Evolutionary conservation across 2,888 invertebrate species (phyloP), one percentile per base, ranked within the genome.

Genomic region (Mechanitis mazaeus): DNA sequence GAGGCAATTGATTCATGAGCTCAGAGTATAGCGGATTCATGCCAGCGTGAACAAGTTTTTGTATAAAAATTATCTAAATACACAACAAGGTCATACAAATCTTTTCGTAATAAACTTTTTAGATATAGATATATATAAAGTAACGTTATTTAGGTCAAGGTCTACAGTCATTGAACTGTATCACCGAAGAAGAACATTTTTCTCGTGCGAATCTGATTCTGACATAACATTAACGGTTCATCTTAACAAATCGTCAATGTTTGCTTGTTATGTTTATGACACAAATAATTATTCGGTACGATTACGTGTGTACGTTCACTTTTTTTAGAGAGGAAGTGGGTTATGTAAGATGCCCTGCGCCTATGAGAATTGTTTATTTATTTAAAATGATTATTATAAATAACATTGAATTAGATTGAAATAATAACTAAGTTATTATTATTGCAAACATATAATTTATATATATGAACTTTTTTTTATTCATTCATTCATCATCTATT

Each of bases 301-400:
- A 79, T 86, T 87, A 87, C 85, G 83, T 84, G 75, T 74, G 72
- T 76, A 81, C 87, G 73, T 84, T 87, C 88, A 85, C 88, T 87
- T 87, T 88, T 85, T 85, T 85, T 85, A 81, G 68, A 68, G 68
- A 68, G 66, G 68, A 60, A 62, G 33, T 55, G 2, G 56, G 45
- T 68, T 68, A 66, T 38, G 45, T 60, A 66, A 64, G 45, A 50
- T 20, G 55, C 63, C 64, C 66, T 66, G 61, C n/a, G 45, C 55
- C 55, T 57, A 38, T 53, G n/a, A 42, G 42, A 42, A 42, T 42
- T 42, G 42, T 42, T 42, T 42, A 7, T 31, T 47, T 47, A n/a
- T 50, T 50, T n/a, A 20, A 20, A 20, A 20, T 20, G 20, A 20
- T 20, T 20, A 20, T 20, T 20, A 20, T 20, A 20, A 20, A 20